Base-by-base conservation (phyloP, 2,888 invertebrate genomes). In the Mactromeris polynyma region DNA sequence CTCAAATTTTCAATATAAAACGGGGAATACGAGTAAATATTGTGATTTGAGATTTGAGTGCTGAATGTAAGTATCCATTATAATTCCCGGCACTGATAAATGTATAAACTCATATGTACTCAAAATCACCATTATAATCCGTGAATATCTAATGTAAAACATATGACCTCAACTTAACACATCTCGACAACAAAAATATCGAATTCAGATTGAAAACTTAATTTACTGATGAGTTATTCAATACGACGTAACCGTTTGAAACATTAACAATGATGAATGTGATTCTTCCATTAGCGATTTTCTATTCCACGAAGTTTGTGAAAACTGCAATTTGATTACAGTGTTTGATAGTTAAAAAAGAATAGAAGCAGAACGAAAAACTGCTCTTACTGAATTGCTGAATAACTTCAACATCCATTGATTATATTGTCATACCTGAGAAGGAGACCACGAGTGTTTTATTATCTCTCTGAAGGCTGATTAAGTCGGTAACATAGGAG, bases 401-500 rank as follows among this genome's bases (percentile, higher is more conserved):
- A 58, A n/a, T 1, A 26, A 64, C n/a, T 64, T 58, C 11, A n/a
- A 58, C 17, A 17, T 17, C 51, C 4, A 51, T 51, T 19, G 3
- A 51, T 51, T 19, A 51, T 19, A 31, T 46, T n/a, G 46, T 54
- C n/a, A 19, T 82, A 86, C 86, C 86, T 77, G 86, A 17, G 58
- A 86, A 86, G 42, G 77, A 81, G 51, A 82, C 36, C 21, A 82
- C 54, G 17, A 86, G 54, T 40, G 86, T 86, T 73, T 86, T 77
- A 54, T 86, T 51, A 58, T 77, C 54, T 21, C 54, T 64, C 0
- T 40, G 54, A 38, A 86, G 14, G 36, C 81, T 58, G 1, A 82
- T 2, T 19, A 19, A 54, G 40, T 81, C 77, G 11, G 77, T 82
- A n/a, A 81, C 73, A 26, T 81, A 51, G 21, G 51, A 40, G 46